Evolutionary conservation across 1,140 invertebrate genomes (phyloP).

Genomic region (Microvelia longipes): DNA sequence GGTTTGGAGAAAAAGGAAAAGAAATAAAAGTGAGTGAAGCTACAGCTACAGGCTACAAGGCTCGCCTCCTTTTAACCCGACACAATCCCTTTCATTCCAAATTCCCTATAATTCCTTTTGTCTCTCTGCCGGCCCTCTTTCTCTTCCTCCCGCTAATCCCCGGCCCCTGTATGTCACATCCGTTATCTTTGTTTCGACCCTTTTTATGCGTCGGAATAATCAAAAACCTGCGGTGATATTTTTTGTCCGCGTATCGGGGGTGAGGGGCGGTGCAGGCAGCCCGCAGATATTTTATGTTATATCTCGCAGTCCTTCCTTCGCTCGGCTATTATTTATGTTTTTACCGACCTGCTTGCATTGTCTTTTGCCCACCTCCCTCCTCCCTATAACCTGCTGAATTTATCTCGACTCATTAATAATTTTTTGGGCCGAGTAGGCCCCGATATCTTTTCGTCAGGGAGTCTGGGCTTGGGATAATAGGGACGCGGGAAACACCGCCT

Average conservation of each 20-base stretch:
- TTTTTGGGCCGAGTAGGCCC: constrained; percentile 7
- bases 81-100: constrained; percentile 16
- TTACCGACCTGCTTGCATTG: constrained; percentile 12
- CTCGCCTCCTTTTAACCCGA: constrained; percentile 14
- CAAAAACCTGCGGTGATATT: constrained; percentile 23
- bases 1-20: no score
- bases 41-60: not conserved
- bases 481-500: not conserved
- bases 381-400: constrained; percentile 17
- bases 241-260: constrained; percentile 20
- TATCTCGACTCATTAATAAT: constrained; percentile 19
- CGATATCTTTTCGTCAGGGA: constrained; percentile 14
- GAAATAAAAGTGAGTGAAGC: no score
- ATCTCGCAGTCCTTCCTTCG: constrained; percentile 12
- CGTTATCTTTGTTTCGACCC: constrained; percentile 26
- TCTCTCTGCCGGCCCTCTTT: constrained; percentile 13
- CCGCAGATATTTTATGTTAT: constrained; percentile 15
- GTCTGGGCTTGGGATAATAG: not conserved
- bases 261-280: constrained; percentile 5
- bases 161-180: constrained; percentile 21
- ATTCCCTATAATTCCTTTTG: constrained; percentile 25
- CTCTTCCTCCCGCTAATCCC: constrained; percentile 16
- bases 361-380: constrained; percentile 11
- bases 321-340: constrained; percentile 18
- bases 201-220: constrained; percentile 24